These are phyloP conservation scores for Drosophila pseudotakahashii DNA, from an alignment of 2,888 invertebrate genomes.

Conservation along the genomic window DNA sequence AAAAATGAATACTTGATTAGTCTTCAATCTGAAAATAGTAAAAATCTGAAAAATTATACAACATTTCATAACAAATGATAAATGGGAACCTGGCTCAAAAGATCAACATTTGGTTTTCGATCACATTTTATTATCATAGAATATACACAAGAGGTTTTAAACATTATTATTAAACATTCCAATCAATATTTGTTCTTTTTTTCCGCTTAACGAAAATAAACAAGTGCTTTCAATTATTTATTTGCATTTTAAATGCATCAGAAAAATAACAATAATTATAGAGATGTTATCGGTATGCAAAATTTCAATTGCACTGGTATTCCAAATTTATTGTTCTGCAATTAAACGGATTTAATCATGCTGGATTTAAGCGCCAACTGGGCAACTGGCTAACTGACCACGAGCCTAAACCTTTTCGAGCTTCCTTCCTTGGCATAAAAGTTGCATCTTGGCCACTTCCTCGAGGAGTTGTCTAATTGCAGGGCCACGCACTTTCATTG, in stretches of 20 bases:
- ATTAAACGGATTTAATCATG: neutral
- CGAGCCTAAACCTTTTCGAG: neutral
- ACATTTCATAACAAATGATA: neutral
- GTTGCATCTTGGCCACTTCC: conserved; percentile 11
- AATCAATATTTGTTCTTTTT: neutral
- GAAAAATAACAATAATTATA: neutral
- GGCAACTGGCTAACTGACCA: neutral
- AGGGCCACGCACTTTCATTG: conserved; percentile 52
- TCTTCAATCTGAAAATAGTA: no score
- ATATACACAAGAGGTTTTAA: neutral
- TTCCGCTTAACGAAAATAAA: no score
- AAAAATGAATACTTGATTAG: no score
- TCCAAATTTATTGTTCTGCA: neutral
- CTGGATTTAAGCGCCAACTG: no score
- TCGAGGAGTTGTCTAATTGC: conserved; percentile 50
- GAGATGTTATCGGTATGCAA: neutral
- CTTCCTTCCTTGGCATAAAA: neutral
- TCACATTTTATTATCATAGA: neutral
- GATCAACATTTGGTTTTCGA: neutral
- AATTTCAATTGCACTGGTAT: neutral
- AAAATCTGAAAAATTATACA: neutral
- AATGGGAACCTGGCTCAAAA: neutral
- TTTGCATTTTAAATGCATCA: neutral
- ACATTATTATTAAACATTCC: neutral
- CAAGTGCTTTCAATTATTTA: neutral